Evolutionary conservation across 2,888 invertebrate genomes (phyloP), one percentile per base, ranked within the genome.

Genomic region (Gandaritis pyraliata): DNA sequence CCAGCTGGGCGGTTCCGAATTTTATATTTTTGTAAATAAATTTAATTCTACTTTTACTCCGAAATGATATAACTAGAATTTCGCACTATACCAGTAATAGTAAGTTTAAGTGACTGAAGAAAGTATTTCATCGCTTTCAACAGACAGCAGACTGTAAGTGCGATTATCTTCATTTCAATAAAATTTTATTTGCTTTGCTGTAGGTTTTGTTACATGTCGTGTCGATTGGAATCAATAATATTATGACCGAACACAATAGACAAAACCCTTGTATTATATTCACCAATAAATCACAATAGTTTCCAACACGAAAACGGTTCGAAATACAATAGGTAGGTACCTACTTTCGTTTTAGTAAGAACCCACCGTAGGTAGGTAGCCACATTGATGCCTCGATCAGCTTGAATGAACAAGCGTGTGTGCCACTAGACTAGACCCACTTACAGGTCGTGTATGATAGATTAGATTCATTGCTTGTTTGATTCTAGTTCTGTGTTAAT

Each of bases 1-100:
- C 88, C 88, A 89, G 89, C 88, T 88, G 88, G 89, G 88, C 88
- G 89, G 87, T 83, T 85, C 85, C 87, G 69, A 61, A 74, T 81
- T 78, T 77, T 81, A 11, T 81, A 78, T 78, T 80, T 80, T 81
- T 77, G 66, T 77, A 71, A 65, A 54, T 58, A 47, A 53, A 13
- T 57, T 33, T 33, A 33, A 41, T 13, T 41, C 50, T 29, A 23
- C 18, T 39, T 45, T 48, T 16, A 36, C 46, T 18, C 18, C 12
- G 8, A 52, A 47, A 48, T 52, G 18, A 41, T 49, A 29, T 39
- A 47, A 12, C 6, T 13, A 15, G 2, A n/a, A 13, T 29, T 18
- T 0, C 16, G n/a, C 15, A 41, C 12, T 48, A 51, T 33, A 8
- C 2, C 30, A 36, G 30, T 53, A 36, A 29, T 23, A 36, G 13